Evolutionary conservation across 2,113 vertebrate species (phyloP).

Genomic region (Macquaria australasica): DNA sequence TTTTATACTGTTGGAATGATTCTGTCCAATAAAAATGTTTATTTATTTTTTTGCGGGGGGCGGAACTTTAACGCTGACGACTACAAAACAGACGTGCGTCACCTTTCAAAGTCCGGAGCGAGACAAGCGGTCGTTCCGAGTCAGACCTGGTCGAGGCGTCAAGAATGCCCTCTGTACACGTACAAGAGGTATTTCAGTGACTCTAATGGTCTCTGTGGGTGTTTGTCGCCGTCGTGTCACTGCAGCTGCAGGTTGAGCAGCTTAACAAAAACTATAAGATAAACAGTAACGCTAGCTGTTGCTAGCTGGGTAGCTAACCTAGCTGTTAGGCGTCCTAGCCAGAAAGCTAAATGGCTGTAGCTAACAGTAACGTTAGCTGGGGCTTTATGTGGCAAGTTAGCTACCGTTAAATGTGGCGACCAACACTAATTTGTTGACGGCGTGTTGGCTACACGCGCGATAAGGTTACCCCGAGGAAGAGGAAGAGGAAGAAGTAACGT

Average conservation of each 20-base stretch:
- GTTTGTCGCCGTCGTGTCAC: not conserved
- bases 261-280: slow-evolving; percentile 4
- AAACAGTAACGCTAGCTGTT: slow-evolving; percentile 36
- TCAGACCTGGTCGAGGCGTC: slow-evolving; percentile 62
- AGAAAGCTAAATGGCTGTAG: slow-evolving; percentile 44
- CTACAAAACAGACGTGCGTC: slow-evolving; percentile 59
- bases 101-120: slow-evolving; percentile 63
- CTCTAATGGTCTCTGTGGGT: not conserved
- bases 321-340: slow-evolving; percentile 41
- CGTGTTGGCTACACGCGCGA: not conserved
- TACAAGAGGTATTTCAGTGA: slow-evolving; percentile 48
- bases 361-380: slow-evolving; percentile 23
- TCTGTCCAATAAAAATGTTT: too few species aligned
- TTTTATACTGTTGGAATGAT: too few species aligned
- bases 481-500: not conserved
- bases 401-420: not conserved
- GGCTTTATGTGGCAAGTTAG: not conserved
- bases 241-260: not conserved
- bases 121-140: slow-evolving; percentile 55
- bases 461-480: not conserved
- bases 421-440: not conserved
- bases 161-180: slow-evolving; percentile 51
- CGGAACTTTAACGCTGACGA: slow-evolving; percentile 57
- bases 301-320: slow-evolving; percentile 42
- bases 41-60: slow-evolving; percentile 40